phyloP scores from a whole-genome alignment of 2,888 invertebrate genomes.

The Hirtodrosophila duncani region DNA sequence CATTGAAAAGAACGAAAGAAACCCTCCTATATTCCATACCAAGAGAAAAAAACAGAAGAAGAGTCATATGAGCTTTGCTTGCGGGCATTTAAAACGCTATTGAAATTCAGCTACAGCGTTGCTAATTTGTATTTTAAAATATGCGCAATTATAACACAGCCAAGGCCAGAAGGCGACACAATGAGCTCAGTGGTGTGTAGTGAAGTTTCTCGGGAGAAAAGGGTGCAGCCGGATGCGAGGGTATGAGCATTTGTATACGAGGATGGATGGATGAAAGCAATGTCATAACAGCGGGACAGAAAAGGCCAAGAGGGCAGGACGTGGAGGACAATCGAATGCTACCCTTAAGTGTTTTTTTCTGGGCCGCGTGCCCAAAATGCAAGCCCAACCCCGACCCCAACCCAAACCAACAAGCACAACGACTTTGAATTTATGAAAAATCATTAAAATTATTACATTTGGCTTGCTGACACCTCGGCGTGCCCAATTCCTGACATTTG shows the following conservation, averaged over 20 bases:
- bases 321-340: conserved; percentile 17
- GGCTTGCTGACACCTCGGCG: conserved; percentile 63
- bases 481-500: conserved; percentile 61
- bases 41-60: too few relatives aligned
- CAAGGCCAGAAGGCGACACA: too few relatives aligned
- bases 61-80: conserved; percentile 38
- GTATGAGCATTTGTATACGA: neutral
- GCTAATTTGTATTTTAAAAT: conserved; percentile 73
- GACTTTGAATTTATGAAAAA: conserved; percentile 67
- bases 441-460: conserved; percentile 72
- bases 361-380: conserved; percentile 33
- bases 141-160: conserved; percentile 70
- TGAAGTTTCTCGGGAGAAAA: conserved; percentile 59
- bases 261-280: conserved; percentile 4
- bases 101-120: conserved; percentile 72
- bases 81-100: conserved; percentile 62
- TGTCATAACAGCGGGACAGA: conserved; percentile 54
- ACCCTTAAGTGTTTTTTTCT: conserved; percentile 59
- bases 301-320: conserved; percentile 6
- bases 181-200: conserved; percentile 62
- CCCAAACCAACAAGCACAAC: too few relatives aligned
- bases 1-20: too few relatives aligned
- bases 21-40: too few relatives aligned
- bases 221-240: conserved; percentile 60
- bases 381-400: neutral